Conservation (phyloP, 2,888 invertebrate genomes). For the Carcina quercana region DNA sequence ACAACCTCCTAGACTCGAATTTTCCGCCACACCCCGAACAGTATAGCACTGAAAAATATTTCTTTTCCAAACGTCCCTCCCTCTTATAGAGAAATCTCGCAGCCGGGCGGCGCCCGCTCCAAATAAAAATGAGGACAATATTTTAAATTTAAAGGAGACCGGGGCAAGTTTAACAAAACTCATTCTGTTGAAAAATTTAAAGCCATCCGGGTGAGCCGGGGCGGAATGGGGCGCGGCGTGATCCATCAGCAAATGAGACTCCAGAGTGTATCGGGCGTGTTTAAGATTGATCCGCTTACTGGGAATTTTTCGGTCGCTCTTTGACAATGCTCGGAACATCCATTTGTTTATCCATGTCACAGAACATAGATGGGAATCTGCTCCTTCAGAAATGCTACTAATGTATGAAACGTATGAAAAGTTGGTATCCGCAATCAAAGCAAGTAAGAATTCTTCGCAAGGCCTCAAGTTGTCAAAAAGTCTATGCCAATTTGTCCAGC, state of each 20-base stretch:
- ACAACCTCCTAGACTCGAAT: too few relatives aligned
- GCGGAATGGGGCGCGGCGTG: conserved; percentile 14
- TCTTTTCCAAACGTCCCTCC: conserved; percentile 9
- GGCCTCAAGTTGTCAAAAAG: too few relatives aligned
- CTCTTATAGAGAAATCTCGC: conserved; percentile 23
- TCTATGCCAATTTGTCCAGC: too few relatives aligned
- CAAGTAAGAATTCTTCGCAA: too few relatives aligned
- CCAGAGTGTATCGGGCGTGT: conserved; percentile 32
- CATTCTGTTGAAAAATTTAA: conserved; percentile 25
- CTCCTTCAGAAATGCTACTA: too few relatives aligned
- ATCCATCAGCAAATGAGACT: conserved; percentile 40
- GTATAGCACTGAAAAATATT: conserved; percentile 9
- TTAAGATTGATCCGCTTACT: conserved; percentile 39
- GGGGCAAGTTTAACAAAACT: conserved; percentile 19
- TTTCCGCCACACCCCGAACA: too few relatives aligned
- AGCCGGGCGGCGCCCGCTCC: conserved; percentile 20
- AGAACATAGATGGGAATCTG: too few relatives aligned
- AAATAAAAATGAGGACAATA: conserved; percentile 37
- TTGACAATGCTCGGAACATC: too few relatives aligned
- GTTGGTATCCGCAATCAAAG: too few relatives aligned
- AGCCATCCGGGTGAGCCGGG: conserved; percentile 17
- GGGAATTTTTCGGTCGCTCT: conserved; percentile 25
- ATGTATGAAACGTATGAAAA: too few relatives aligned
- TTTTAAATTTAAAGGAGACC: conserved; percentile 33
- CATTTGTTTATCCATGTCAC: too few relatives aligned